Evolutionary conservation across 37 sponge, comb jelly and placozoan species (phyloP), one percentile per base, ranked within the genome.

Genomic region (Spongilla lacustris): DNA sequence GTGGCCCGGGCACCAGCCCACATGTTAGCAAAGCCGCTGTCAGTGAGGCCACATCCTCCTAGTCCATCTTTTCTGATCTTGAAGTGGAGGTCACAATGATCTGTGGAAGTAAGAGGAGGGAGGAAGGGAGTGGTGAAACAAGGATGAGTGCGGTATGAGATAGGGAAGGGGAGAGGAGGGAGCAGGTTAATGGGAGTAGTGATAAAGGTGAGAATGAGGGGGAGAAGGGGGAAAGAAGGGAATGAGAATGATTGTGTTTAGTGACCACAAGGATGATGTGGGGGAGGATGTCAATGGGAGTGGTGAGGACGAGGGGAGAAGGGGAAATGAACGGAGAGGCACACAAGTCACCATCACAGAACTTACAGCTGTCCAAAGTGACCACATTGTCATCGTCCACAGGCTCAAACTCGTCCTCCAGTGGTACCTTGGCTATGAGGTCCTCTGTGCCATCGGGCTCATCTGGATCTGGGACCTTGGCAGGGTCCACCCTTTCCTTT

Each of bases 1-100:
- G 94, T 90, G 48, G 93, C 97, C 24, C 90, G 37, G 49, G 89
- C 83, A 0, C 95, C 90, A 21, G 93, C 93, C 96, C 96, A 93
- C 76, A 97, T 75, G 75, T 85, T 84, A 0, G 84, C 84, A 36
- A 97, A 87, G 23, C 93, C 93, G 38, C 84, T 85, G 32, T 88
- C 80, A 0, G 80, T 82, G 58, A 85, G 72, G 13, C 82, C 85
- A 88, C 75, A 81, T 69, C 93, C 93, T 68, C 89, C 85, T 0
- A 95, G 74, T 23, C 97, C 97, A 85, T 97, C 93, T 22, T 31
- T 19, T 17, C 66, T 13, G 19, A 97, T 92, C 30, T 83, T 81
- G 75, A 97, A 94, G 76, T 95, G 81, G 19, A 97, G 87, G 71
- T 93, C 94, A 2, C 93, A 95, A 69, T 92, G 89, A 71, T 68